phyloP scores from a whole-genome alignment of 2,797 vertebrate species.

The Tragelaphus oryx region DNA sequence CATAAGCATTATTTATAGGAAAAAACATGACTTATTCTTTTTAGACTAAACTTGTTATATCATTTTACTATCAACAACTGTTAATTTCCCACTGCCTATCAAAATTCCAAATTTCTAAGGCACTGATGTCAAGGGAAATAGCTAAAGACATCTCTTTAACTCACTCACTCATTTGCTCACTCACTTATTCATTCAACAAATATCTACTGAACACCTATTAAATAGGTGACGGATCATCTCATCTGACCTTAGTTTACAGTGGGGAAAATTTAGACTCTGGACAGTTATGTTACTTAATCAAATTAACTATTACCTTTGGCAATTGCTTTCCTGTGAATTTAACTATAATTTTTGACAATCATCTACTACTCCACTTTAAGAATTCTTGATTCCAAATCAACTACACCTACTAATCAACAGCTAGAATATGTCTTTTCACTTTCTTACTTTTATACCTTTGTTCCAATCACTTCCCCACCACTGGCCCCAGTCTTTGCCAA shows the following conservation, averaged over 20 bases:
- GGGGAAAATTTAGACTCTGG: background rate
- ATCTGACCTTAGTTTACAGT: background rate
- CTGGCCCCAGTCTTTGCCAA: background rate
- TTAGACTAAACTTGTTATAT: background rate
- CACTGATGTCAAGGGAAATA: constrained; percentile 16
- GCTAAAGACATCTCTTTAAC: background rate
- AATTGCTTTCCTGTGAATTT: background rate
- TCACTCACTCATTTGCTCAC: background rate
- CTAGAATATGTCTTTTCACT: background rate
- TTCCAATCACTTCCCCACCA: background rate
- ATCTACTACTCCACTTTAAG: background rate
- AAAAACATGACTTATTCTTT: background rate
- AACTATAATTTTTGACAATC: background rate
- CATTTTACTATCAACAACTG: background rate
- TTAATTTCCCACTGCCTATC: background rate
- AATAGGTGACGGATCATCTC: background rate
- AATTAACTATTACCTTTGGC: background rate
- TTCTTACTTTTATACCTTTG: background rate
- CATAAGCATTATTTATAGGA: background rate
- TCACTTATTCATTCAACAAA: background rate
- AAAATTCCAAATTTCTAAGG: background rate
- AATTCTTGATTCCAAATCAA: background rate
- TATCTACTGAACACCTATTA: background rate
- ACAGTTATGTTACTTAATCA: background rate
- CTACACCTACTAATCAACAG: background rate